Percentiles rank a stretch among this genome's conserved stretches.
Evolutionary conservation across 2,888 invertebrate genomes (phyloP).

Genomic region (Apeira syringaria): DNA sequence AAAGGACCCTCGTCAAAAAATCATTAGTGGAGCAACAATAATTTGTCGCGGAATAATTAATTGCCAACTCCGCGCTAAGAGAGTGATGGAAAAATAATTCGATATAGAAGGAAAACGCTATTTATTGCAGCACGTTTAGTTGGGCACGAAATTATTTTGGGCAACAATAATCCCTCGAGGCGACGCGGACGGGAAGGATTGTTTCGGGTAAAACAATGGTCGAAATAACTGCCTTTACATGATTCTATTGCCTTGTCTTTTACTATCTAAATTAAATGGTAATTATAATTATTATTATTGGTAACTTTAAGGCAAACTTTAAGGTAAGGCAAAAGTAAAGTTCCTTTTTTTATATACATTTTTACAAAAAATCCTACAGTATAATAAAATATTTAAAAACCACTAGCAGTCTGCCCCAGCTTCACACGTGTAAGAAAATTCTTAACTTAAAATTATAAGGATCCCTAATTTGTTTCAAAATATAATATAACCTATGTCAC

Average conservation of each 20-base stretch:
- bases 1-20: slow-evolving; percentile 71
- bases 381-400: no score
- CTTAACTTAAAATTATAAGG: no score
- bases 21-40: slow-evolving; percentile 66
- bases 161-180: slow-evolving; percentile 15
- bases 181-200: slow-evolving; percentile 12
- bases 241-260: slow-evolving; percentile 17
- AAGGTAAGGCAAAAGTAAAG: no score
- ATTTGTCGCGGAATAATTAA: slow-evolving; percentile 64
- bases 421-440: no score
- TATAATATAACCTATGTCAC: no score
- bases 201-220: slow-evolving; percentile 19
- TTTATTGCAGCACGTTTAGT: slow-evolving; percentile 23
- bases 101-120: slow-evolving; percentile 44
- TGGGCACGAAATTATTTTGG: slow-evolving; percentile 21
- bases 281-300: no score
- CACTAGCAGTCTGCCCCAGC: no score
- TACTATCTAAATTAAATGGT: slow-evolving; percentile 14
- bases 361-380: no score
- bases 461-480: no score
- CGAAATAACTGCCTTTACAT: slow-evolving; percentile 13
- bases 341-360: no score
- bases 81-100: slow-evolving; percentile 62
- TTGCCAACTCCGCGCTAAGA: slow-evolving; percentile 34
- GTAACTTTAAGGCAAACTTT: no score